Percentiles rank a stretch among this genome's conserved stretches.
phyloP scores from a whole-genome alignment of 2,888 invertebrate species.

The Synanthedon myopaeformis region DNA sequence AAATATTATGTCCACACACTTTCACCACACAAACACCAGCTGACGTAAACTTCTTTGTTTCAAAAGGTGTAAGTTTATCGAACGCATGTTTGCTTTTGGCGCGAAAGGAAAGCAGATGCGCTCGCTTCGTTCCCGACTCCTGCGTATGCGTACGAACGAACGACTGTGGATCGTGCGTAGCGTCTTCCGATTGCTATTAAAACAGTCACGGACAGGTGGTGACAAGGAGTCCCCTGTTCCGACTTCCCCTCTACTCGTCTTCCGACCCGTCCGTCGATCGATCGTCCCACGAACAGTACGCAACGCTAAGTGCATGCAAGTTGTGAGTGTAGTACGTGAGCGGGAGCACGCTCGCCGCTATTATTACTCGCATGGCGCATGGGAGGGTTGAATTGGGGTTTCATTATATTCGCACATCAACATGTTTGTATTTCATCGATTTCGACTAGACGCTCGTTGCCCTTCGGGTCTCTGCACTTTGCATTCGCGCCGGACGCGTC shows the following conservation, averaged over 20 bases:
- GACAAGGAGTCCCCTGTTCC: slow-evolving; percentile 51
- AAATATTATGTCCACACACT: slow-evolving; percentile 1
- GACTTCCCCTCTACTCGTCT: slow-evolving; percentile 44
- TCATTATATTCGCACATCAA: slow-evolving; percentile 65
- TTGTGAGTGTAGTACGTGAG: slow-evolving; percentile 26
- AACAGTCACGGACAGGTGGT: slow-evolving; percentile 54
- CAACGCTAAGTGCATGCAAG: slow-evolving; percentile 1
- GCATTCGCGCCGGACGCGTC: slow-evolving; percentile 10
- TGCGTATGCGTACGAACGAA: too few species aligned
- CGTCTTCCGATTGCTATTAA: slow-evolving; percentile 56
- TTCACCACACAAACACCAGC: slow-evolving; percentile 3
- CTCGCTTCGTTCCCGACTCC: slow-evolving; percentile 27
- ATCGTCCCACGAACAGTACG: slow-evolving; percentile 20
- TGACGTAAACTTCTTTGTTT: slow-evolving; percentile 6
- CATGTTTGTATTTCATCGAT: slow-evolving; percentile 63
- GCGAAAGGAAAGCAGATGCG: slow-evolving; percentile 56
- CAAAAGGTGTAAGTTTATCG: slow-evolving; percentile 8
- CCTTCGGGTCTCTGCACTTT: slow-evolving; percentile 8
- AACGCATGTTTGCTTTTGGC: slow-evolving; percentile 41
- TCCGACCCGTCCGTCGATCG: slow-evolving; percentile 19
- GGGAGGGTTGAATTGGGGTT: slow-evolving; percentile 49
- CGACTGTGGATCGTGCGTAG: slow-evolving; percentile 27
- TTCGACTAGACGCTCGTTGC: slow-evolving; percentile 18
- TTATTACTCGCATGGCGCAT: slow-evolving; percentile 43
- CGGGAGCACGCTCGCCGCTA: slow-evolving; percentile 38